phyloP scores from a whole-genome alignment of 1,140 invertebrate genomes.

The Uloborus diversus region DNA sequence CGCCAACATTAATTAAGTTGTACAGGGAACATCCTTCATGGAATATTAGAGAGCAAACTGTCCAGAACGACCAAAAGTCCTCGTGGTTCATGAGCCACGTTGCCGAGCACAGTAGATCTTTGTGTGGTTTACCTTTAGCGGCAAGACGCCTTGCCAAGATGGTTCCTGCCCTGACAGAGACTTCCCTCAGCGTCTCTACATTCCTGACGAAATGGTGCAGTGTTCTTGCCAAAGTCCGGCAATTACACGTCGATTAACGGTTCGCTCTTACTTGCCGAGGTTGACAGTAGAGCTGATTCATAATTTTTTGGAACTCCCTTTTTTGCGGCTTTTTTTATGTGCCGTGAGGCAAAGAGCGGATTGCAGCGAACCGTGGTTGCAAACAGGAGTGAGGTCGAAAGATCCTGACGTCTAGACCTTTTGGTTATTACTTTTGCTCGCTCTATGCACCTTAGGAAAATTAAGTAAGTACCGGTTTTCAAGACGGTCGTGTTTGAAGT shows the following conservation, averaged over 20 bases:
- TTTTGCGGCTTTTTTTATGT: conserved; percentile 1
- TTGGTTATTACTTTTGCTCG: conserved; percentile 23
- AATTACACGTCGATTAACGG: conserved; percentile 51
- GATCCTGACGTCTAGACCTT: neutral
- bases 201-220: conserved; percentile 25
- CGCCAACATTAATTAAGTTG: conserved; percentile 52
- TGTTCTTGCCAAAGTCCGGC: conserved; percentile 28
- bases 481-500: no score
- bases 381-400: conserved; percentile 24
- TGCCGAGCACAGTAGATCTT: conserved; percentile 26
- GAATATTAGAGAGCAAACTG: conserved; percentile 51
- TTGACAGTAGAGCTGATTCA: conserved; percentile 26
- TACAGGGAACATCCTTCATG: conserved; percentile 40
- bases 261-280: conserved; percentile 19
- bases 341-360: conserved; percentile 3
- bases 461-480: no score
- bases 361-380: conserved; percentile 32
- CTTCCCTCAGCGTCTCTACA: neutral
- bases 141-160: conserved; percentile 41
- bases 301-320: no score
- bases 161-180: neutral
- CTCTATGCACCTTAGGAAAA: no score
- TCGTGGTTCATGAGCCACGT: conserved; percentile 23
- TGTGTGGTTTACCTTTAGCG: conserved; percentile 38
- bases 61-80: conserved; percentile 40